Base-by-base conservation (phyloP, 1,140 invertebrate genomes). In the Colletes gigas region DNA sequence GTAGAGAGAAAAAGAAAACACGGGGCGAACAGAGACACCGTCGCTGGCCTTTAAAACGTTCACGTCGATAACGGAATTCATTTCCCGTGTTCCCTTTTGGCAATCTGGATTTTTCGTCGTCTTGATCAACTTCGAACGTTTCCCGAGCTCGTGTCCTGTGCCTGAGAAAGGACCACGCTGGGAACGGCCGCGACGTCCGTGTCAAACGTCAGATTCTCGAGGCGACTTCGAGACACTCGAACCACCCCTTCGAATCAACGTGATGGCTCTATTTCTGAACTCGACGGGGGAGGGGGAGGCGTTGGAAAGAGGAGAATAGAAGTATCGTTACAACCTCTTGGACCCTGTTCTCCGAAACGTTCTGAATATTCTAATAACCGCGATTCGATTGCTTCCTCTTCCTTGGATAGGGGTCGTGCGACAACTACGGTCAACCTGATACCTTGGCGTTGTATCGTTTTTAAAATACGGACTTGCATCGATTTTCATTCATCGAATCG, bases 41-140 rank as follows among this genome's bases (percentile, higher is more conserved):
- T 47, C 59, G 50, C 59, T 19, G 30, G 50, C 12, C 55, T 62
- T 65, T 59, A 79, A 63, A 79, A 65, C 70, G 62, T 21, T 73
- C 21, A 15, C 39, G 5, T 60, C 52, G 77, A 79, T 79, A 79
- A 79, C 77, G 77, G 63, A 79, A 79, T 79, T 79, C 77, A 79
- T 79, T 79, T 73, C 70, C 77, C 67, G 77, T 57, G 60, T 73
- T 60, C 39, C n/a, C 73, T 54, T 50, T 50, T 12, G n/a, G 73
- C 52, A 47, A 72, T 50, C 77, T 65, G 60, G 70, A 79, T 73
- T 66, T 79, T 66, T 57, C 77, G 41, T n/a, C 17, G 60, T 79
- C 77, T 73, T 79, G 70, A 79, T 79, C 73, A 79, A 79, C 77
- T 57, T 50, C 50, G 69, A 75, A 47, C 6, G 66, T 6, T 9